These are phyloP conservation scores for Apoderus coryli DNA, from an alignment of 2,888 invertebrate species.

Conservation along the genomic window DNA sequence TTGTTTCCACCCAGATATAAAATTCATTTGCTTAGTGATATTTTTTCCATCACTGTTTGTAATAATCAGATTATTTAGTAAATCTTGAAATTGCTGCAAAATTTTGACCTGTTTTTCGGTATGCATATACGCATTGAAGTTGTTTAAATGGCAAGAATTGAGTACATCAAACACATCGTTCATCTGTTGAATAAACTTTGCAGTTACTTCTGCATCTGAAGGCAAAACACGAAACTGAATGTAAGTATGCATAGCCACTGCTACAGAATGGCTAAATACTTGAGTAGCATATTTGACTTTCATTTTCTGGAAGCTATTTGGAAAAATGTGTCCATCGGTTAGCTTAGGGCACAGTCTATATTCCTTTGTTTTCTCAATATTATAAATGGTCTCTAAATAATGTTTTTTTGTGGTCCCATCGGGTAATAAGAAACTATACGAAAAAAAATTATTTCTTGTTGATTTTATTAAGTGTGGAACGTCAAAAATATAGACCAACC, in stretches of 20 bases:
- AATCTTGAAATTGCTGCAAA: constrained; percentile 7
- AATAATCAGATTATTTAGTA: constrained; percentile 3
- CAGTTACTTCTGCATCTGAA: constrained; percentile 7
- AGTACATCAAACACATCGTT: constrained; percentile 11
- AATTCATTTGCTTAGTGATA: constrained; percentile 5
- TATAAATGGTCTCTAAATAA: constrained; percentile 12
- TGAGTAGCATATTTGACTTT: too few relatives aligned
- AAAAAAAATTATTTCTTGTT: too few relatives aligned
- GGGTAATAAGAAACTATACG: constrained; percentile 9
- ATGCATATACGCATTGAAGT: constrained; percentile 8
- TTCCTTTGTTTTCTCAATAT: constrained; percentile 8
- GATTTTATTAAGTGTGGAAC: constrained; percentile 14
- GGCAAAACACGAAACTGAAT: constrained; percentile 10
- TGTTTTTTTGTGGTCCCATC: constrained; percentile 8
- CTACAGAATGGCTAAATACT: constrained; percentile 10
- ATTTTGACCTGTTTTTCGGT: constrained; percentile 8
- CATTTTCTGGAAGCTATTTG: too few relatives aligned
- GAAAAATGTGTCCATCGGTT: too few relatives aligned
- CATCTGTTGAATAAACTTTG: constrained; percentile 11
- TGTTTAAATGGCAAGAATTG: constrained; percentile 7
- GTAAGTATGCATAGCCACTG: constrained; percentile 10
- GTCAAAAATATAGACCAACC: constrained; percentile 12
- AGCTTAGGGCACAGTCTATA: too few relatives aligned
- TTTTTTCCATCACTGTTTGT: background rate
- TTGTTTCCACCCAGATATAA: constrained; percentile 5